phyloP scores from a whole-genome alignment of 2,113 vertebrate species.

The Motacilla alba region DNA sequence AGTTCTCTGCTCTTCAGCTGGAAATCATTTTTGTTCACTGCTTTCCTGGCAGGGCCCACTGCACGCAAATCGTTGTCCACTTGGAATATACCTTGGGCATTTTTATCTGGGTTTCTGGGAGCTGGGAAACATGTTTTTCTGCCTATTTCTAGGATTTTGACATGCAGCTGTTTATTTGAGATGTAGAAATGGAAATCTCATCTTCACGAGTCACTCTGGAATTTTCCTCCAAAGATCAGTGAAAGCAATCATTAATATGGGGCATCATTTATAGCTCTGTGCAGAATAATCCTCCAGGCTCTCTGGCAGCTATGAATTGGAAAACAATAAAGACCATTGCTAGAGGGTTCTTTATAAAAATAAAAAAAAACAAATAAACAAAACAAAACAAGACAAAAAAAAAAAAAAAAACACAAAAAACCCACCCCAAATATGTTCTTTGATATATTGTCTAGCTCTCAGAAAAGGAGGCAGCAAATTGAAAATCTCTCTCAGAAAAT shows the following conservation, averaged over 20 bases:
- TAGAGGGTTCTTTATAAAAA: background rate
- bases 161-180: background rate
- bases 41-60: background rate
- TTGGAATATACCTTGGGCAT: background rate
- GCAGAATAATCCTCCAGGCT: slow-evolving; percentile 19
- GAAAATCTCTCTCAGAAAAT: background rate
- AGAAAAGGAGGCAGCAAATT: background rate
- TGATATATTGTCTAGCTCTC: background rate
- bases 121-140: background rate
- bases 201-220: background rate
- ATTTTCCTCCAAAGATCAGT: slow-evolving; percentile 24
- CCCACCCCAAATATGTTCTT: background rate
- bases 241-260: slow-evolving; percentile 5
- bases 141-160: background rate
- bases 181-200: background rate
- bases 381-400: too few relatives aligned
- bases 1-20: background rate
- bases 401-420: background rate
- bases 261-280: slow-evolving; percentile 10
- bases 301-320: background rate
- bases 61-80: background rate
- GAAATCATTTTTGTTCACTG: background rate
- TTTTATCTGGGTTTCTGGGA: background rate
- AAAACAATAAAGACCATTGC: slow-evolving; percentile 5
- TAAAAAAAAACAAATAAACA: background rate